phyloP scores from a whole-genome alignment of 2,113 vertebrate genomes.

The Holacanthus passer region DNA sequence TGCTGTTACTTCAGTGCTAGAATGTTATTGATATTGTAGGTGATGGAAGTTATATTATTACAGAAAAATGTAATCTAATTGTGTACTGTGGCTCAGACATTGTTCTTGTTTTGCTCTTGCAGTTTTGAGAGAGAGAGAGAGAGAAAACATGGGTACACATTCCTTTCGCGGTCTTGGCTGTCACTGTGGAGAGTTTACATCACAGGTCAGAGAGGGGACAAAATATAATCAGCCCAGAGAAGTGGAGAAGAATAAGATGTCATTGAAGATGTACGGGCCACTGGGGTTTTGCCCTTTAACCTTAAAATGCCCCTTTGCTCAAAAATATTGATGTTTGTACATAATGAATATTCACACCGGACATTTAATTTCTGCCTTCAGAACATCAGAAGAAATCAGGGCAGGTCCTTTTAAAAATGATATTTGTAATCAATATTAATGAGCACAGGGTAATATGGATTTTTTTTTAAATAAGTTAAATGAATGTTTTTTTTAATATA shows the following conservation, averaged over 20 bases:
- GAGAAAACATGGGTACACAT: slow-evolving; percentile 24
- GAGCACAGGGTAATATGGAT: slow-evolving; percentile 76
- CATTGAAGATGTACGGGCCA: slow-evolving; percentile 53
- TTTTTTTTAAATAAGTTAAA: slow-evolving; percentile 66
- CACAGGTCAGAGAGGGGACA: slow-evolving; percentile 47
- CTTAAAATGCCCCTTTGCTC: slow-evolving; percentile 73
- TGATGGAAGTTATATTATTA: neutral
- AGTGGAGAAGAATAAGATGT: slow-evolving; percentile 46
- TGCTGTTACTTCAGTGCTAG: neutral
- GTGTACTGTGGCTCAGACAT: neutral
- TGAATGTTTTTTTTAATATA: slow-evolving; percentile 56
- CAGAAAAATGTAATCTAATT: neutral
- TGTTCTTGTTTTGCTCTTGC: slow-evolving; percentile 53
- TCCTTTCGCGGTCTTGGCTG: slow-evolving; percentile 61
- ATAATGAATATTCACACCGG: slow-evolving; percentile 69
- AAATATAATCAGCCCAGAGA: slow-evolving; percentile 42
- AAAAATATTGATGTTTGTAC: slow-evolving; percentile 80
- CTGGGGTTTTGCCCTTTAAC: slow-evolving; percentile 59
- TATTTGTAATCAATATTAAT: slow-evolving; percentile 70
- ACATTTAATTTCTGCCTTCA: slow-evolving; percentile 63
- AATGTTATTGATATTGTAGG: neutral
- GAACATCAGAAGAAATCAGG: slow-evolving; percentile 59
- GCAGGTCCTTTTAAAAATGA: slow-evolving; percentile 74
- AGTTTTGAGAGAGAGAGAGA: slow-evolving; percentile 80
- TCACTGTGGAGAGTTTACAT: slow-evolving; percentile 62